phyloP scores from a whole-genome alignment of 2,797 vertebrate genomes.

The Zalophus californianus region DNA sequence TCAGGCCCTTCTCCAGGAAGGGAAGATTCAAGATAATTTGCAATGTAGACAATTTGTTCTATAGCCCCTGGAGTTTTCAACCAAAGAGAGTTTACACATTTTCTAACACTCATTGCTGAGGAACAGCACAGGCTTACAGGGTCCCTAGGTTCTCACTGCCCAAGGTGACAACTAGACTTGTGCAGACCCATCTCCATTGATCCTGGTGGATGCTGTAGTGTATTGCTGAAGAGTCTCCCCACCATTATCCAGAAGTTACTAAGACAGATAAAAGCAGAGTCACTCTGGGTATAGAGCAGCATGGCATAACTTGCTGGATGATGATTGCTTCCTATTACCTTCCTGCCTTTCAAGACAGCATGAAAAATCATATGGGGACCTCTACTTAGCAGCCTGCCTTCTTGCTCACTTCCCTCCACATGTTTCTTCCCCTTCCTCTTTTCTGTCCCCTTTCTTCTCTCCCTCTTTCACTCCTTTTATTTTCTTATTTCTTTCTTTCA shows the following conservation, averaged over 20 bases:
- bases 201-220: background rate
- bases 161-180: background rate
- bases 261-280: background rate
- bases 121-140: background rate
- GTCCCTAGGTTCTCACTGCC: background rate
- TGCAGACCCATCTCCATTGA: background rate
- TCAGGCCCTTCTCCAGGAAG: background rate
- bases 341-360: background rate
- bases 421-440: background rate
- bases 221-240: background rate
- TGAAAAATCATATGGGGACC: background rate
- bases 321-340: background rate
- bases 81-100: background rate
- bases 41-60: background rate
- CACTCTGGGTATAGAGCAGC: background rate
- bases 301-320: no score
- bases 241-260: background rate
- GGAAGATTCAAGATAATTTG: background rate
- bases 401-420: fast-evolving
- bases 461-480: background rate
- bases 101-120: background rate
- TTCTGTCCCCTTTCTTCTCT: no score
- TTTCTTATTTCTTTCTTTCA: background rate
- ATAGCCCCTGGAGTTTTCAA: background rate
- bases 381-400: no score